phyloP scores from a whole-genome alignment of 2,113 vertebrate genomes.

The Mellivora capensis region DNA sequence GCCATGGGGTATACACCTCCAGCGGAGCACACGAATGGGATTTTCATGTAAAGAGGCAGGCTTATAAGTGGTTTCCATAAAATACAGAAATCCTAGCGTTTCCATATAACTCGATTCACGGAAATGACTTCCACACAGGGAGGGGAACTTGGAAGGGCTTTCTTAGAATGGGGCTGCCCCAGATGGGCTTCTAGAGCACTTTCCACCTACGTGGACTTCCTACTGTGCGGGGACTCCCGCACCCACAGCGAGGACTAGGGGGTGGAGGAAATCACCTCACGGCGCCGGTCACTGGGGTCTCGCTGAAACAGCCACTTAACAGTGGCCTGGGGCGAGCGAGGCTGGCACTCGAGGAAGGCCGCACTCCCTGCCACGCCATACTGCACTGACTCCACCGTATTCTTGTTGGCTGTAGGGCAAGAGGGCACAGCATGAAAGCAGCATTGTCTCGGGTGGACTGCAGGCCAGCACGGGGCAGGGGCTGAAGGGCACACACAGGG shows the following conservation, averaged over 20 bases:
- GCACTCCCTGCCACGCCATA: slow-evolving; percentile 97
- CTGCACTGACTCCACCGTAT: slow-evolving; percentile 90
- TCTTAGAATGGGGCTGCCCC: not conserved
- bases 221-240: not conserved
- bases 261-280: slow-evolving; percentile 88
- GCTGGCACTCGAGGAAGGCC: slow-evolving; percentile 96
- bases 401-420: slow-evolving; percentile 90
- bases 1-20: not conserved
- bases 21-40: not conserved
- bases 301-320: slow-evolving; percentile 97
- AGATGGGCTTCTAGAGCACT: not conserved
- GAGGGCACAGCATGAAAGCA: not conserved
- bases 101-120: not conserved
- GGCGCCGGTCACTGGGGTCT: slow-evolving; percentile 94
- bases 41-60: not conserved
- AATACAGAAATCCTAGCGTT: not conserved
- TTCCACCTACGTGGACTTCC: not conserved
- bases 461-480: not conserved
- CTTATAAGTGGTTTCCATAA: not conserved
- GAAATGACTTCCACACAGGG: not conserved
- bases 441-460: not conserved
- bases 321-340: slow-evolving; percentile 93
- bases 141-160: not conserved
- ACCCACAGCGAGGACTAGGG: not conserved
- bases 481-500: too few relatives aligned